A percentile compares a stretch with the other conserved stretches of the same genome.
phyloP scores from a whole-genome alignment of 2,113 vertebrate genomes.

The Grus americana region DNA sequence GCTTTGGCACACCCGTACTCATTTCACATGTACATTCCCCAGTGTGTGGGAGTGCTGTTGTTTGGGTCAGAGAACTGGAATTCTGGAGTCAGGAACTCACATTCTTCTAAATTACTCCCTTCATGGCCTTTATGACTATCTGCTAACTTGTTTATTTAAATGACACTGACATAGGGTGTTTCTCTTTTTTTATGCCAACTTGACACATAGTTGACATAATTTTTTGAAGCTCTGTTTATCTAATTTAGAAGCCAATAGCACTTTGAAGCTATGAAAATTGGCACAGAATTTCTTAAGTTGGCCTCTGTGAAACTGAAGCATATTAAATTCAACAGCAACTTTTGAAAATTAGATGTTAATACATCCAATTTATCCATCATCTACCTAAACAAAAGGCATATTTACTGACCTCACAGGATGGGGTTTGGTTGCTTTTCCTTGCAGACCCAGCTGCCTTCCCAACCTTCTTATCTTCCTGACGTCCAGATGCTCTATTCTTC shows the following conservation, averaged over 20 bases:
- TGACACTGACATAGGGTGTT: conserved; percentile 21
- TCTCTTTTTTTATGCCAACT: conserved; percentile 39
- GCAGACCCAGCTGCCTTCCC: neutral
- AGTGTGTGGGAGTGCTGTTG: conserved; percentile 56
- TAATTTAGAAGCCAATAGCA: neutral
- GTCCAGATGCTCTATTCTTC: conserved; percentile 36
- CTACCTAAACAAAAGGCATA: neutral
- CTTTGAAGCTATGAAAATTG: conserved; percentile 8
- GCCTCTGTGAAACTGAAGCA: neutral
- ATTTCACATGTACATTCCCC: neutral
- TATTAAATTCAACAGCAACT: neutral
- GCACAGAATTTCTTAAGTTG: neutral
- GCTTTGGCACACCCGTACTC: conserved; percentile 25
- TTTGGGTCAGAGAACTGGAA: conserved; percentile 56
- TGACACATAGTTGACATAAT: conserved; percentile 35
- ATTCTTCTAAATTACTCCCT: conserved; percentile 39
- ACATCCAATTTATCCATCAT: neutral
- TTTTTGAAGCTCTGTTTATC: conserved; percentile 26
- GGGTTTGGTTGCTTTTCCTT: neutral
- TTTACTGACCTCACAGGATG: neutral
- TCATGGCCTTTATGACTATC: neutral
- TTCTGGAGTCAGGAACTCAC: conserved; percentile 36
- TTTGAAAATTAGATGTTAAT: neutral
- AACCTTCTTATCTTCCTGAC: conserved; percentile 23
- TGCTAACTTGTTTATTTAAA: conserved; percentile 55